Evolutionary conservation across 1,140 invertebrate species (phyloP), one percentile per base, ranked within the genome.

Genomic region (Sipha flava): DNA sequence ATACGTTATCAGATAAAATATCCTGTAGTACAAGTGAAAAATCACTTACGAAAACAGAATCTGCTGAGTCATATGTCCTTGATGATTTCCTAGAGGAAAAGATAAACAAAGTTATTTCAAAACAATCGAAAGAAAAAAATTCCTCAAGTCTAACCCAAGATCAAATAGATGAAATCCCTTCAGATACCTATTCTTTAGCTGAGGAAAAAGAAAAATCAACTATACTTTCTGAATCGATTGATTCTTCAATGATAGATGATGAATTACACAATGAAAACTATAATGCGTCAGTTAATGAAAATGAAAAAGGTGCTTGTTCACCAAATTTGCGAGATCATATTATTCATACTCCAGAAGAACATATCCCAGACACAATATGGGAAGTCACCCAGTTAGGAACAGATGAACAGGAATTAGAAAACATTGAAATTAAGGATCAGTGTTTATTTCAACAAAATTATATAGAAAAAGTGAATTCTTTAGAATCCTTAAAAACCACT

Each of bases 141-240:
- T 86, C 85, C 82, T 77, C 21, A n/a, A 77, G 52, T 29, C 59
- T 77, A 57, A 57, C 73, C 4, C 73, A 77, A 83, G 85, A 87
- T 16, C 86, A 87, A 80, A 85, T 88, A 23, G 87, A 88, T 82
- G 88, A 88, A 82, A 88, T 87, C 81, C 87, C 87, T 84, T 83
- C 85, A 12, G 87, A 88, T 83, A 85, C 86, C 62, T 85, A 85
- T 29, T 86, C 87, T 84, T 87, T 87, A 83, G 81, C 84, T 23
- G 83, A 83, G 26, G 86, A 87, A 62, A 64, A 84, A 23, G 85
- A 87, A 59, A 83, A 84, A 82, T 84, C 84, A 29, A 81, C 83
- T 16, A 84, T 84, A 66, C 84, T 82, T 66, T 68, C 84, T 43
- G 85, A 86, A 83, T 81, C 80, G n/a, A 83, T 77, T 29, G 49